Base-by-base conservation (phyloP, 2,888 invertebrate genomes). In the Ormyrus labotus region DNA sequence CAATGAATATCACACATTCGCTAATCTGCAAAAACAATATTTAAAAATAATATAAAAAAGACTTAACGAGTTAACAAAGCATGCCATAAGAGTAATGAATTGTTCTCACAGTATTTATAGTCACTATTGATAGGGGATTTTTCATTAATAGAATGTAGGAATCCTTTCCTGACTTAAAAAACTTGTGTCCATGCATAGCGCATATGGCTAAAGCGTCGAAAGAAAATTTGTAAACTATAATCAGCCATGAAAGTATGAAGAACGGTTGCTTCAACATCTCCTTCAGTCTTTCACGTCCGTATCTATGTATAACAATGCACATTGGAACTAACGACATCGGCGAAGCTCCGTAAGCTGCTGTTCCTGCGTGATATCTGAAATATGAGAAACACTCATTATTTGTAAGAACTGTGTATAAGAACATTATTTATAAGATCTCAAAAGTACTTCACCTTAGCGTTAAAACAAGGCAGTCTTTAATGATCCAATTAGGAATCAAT, bases 301-400 rank as follows among this genome's bases (percentile, higher is more conserved):
- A 11, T 34, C 71, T 70, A 13, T 48, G 65, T 13, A 75, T 50
- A 0, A 75, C 63, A 53, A 7, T 11, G 11, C 19, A 9, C 64
- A 80, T 74, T 6, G 75, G 64, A 6, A 70, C 1, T 5, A 70
- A 2, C 2, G 75, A 9, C 9, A 57, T 9, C 7, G 53, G 0
- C 7, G 80, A 80, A 6, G 80, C 70, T 0, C 60, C 75, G 47
- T 53, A 80, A 11, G 80, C 80, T 53, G 70, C 8, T 6, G 75
- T 80, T 34, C 80, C 80, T 4, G 34, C 1, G 68, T 80, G 74
- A 51, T 74, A 58, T 0, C 79, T 80, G 57, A 5, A 51, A 53
- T 60, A 34, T 45, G 6, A 1, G n/a, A 7, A 2, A 45, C 11
- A 8, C 5, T 13, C 9, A 57, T 55, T 47, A 10, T 11, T n/a